A percentile compares a stretch with the other conserved stretches of the same genome.
These are phyloP conservation scores for Notolepis coatsorum DNA, from an alignment of 2,797 vertebrate species.

Conservation along the genomic window DNA sequence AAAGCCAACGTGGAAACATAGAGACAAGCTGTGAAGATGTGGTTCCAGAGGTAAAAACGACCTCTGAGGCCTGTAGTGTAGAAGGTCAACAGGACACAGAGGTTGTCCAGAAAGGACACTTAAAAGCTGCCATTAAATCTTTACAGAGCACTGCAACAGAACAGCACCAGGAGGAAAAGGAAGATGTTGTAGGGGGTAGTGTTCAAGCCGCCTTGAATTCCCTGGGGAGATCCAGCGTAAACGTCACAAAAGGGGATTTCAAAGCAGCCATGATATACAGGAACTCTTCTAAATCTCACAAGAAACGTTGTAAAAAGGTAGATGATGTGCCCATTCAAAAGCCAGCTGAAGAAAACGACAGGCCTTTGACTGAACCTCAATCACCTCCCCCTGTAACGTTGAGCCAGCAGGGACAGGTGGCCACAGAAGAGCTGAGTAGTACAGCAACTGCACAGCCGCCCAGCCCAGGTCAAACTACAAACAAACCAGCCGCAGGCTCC, in stretches of 20 bases:
- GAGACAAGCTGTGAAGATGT: conserved; percentile 76
- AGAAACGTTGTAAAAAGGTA: conserved; percentile 66
- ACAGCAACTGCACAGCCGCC: conserved; percentile 11
- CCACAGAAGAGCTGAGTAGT: conserved; percentile 36
- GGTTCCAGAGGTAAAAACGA: conserved; percentile 53
- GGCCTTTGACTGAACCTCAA: conserved; percentile 69
- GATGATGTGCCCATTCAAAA: conserved; percentile 54
- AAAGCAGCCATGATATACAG: conserved; percentile 91
- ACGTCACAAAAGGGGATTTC: conserved; percentile 87
- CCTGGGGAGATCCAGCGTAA: conserved; percentile 85
- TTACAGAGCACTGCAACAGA: conserved; percentile 70
- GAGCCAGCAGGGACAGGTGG: conserved; percentile 65
- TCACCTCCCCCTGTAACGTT: conserved; percentile 80
- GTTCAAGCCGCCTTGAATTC: conserved; percentile 84
- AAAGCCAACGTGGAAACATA: conserved; percentile 44
- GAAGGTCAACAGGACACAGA: conserved; percentile 63
- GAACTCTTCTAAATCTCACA: conserved; percentile 78
- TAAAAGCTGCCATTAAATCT: conserved; percentile 66
- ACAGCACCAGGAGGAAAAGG: conserved; percentile 79
- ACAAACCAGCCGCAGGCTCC: conserved; percentile 24
- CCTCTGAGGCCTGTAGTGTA: conserved; percentile 51
- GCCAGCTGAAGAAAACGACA: conserved; percentile 42
- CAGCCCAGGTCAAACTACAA: conserved; percentile 36
- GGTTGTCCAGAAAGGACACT: conserved; percentile 61
- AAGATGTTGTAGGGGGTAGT: conserved; percentile 81